Conservation (phyloP, 2,888 invertebrate species). For the Anthoptus insignis region DNA sequence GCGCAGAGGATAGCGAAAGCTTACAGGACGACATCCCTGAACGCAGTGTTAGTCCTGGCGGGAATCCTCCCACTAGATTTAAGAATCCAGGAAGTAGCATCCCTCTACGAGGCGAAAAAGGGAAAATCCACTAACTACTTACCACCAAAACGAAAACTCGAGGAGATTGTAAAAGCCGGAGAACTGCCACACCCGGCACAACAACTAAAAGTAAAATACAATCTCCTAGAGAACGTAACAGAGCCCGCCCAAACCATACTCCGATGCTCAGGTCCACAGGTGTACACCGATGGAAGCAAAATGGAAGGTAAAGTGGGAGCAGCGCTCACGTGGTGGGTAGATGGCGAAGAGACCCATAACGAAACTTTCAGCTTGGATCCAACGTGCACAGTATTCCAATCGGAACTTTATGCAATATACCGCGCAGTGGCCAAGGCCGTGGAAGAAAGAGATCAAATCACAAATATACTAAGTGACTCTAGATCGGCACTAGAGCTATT, state of each 20-base stretch:
- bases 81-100: neutral
- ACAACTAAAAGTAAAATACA: too few species aligned
- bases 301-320: neutral
- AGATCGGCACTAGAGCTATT: neutral
- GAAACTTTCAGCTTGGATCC: neutral
- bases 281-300: neutral
- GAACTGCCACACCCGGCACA: too few species aligned
- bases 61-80: neutral
- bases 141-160: too few species aligned
- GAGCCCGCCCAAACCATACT: too few species aligned
- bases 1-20: neutral
- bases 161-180: too few species aligned
- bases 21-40: conserved; percentile 10
- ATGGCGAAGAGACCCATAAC: neutral
- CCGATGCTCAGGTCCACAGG: neutral
- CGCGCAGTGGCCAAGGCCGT: neutral
- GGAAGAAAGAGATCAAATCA: neutral
- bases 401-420: neutral
- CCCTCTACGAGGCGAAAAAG: conserved; percentile 9
- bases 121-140: neutral
- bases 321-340: neutral
- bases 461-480: neutral
- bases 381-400: neutral
- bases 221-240: too few species aligned
- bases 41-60: neutral